A percentile compares a stretch with the other conserved stretches of the same genome.
These are phyloP conservation scores for Calephelis virginiensis DNA, from an alignment of 1,140 invertebrate genomes.

Conservation along the genomic window DNA sequence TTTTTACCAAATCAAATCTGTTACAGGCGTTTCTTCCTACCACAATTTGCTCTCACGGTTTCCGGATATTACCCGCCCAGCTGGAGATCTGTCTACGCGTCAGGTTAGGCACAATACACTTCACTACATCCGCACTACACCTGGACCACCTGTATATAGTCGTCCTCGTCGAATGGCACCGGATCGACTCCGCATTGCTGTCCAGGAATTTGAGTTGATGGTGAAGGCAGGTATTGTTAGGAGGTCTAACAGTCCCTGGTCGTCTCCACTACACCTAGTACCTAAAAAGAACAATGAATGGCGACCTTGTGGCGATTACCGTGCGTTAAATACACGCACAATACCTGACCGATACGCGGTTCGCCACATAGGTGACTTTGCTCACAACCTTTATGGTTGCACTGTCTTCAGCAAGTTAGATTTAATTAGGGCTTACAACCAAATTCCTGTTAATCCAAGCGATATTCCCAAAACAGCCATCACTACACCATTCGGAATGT, in stretches of 20 bases:
- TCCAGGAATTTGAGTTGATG: slow-evolving; percentile 15
- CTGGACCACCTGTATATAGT: slow-evolving; percentile 15
- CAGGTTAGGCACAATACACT: slow-evolving; percentile 19
- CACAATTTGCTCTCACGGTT: slow-evolving; percentile 14
- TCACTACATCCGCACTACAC: slow-evolving; percentile 10
- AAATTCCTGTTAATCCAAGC: slow-evolving; percentile 8
- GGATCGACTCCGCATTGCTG: slow-evolving; percentile 16
- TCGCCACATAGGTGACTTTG: no score
- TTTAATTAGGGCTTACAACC: slow-evolving; percentile 16
- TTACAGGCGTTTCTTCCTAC: slow-evolving; percentile 17
- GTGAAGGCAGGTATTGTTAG: slow-evolving; percentile 20
- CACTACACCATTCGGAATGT: slow-evolving; percentile 2
- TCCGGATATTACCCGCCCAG: slow-evolving; percentile 20
- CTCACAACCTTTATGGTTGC: neutral
- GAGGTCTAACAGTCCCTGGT: slow-evolving; percentile 12
- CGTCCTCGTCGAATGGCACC: slow-evolving; percentile 22
- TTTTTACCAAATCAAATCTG: slow-evolving; percentile 21
- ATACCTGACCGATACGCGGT: slow-evolving; percentile 11
- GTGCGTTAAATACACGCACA: slow-evolving; percentile 1
- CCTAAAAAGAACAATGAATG: slow-evolving; percentile 19
- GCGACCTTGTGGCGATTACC: slow-evolving; percentile 10
- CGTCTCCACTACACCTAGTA: slow-evolving; percentile 7
- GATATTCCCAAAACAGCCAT: slow-evolving; percentile 14
- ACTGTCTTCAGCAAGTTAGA: slow-evolving; percentile 16
- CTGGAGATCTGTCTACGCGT: neutral